Evolutionary conservation across 2,888 invertebrate species (phyloP).

Genomic region (Tolmerus cingulatus): DNA sequence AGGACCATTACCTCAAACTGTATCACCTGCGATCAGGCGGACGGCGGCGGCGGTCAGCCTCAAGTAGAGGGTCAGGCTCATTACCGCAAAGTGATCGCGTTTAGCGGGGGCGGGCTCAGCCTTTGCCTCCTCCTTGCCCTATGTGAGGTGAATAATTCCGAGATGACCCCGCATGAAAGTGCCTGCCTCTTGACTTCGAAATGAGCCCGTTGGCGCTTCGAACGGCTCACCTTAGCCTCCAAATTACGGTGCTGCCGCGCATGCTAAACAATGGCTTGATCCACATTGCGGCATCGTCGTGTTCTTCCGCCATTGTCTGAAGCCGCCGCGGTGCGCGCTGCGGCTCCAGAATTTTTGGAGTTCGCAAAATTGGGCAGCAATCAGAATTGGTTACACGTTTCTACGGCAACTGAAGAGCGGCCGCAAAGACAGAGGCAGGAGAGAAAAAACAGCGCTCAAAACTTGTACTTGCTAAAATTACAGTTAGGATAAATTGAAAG

Average conservation of each 20-base stretch:
- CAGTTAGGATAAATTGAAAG: conserved; percentile 50
- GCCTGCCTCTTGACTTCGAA: not conserved
- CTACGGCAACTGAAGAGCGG: conserved; percentile 25
- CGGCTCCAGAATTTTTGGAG: conserved; percentile 16
- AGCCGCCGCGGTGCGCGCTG: not conserved
- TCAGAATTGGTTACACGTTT: conserved; percentile 33
- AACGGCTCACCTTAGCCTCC: not conserved
- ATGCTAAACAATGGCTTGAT: conserved; percentile 32
- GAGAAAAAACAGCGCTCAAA: conserved; percentile 50
- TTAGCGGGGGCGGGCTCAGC: not conserved
- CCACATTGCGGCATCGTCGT: conserved; percentile 23
- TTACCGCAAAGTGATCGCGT: not conserved
- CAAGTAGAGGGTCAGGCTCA: conserved; percentile 14
- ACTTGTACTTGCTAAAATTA: conserved; percentile 51
- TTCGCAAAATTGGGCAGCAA: conserved; percentile 30
- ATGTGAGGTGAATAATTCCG: not conserved
- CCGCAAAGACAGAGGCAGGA: conserved; percentile 43
- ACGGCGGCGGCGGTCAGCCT: not conserved
- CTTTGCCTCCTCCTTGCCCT: not conserved
- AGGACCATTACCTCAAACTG: not conserved
- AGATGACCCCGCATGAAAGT: not conserved
- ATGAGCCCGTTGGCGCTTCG: not conserved
- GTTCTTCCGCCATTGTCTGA: conserved; percentile 6
- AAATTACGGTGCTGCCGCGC: conserved; percentile 18
- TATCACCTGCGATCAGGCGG: not conserved